These are phyloP conservation scores for Osedax fenrisi DNA, from an alignment of 2,888 invertebrate genomes.

Conservation along the genomic window DNA sequence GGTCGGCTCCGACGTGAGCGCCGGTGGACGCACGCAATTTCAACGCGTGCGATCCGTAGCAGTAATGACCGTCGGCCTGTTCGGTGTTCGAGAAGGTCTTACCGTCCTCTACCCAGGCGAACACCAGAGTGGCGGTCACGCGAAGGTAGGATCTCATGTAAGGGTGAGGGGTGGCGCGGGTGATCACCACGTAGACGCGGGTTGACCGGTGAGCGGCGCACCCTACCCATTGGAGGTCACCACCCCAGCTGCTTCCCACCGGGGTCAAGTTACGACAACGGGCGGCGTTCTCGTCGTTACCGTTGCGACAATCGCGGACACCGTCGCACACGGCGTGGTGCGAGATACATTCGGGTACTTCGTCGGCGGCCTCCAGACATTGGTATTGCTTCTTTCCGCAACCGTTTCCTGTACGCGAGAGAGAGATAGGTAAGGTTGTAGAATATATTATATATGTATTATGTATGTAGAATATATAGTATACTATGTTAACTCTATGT, in stretches of 20 bases:
- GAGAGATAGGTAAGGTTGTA: not conserved
- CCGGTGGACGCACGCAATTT: not conserved
- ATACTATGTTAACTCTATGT: too few species aligned
- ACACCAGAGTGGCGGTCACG: conserved; percentile 8
- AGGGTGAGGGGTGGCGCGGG: not conserved
- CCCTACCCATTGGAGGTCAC: conserved; percentile 7
- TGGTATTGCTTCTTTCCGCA: not conserved
- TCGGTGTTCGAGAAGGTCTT: conserved; percentile 1
- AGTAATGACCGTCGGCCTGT: conserved; percentile 11
- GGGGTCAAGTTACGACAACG: not conserved
- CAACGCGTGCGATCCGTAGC: conserved; percentile 2
- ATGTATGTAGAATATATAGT: too few species aligned
- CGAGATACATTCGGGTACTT: conserved; percentile 6
- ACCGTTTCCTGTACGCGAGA: conserved; percentile 7
- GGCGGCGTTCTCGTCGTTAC: not conserved
- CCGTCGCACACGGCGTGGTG: conserved; percentile 4
- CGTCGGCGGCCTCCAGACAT: not conserved
- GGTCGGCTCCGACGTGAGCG: conserved; percentile 7
- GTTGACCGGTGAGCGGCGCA: conserved; percentile 8
- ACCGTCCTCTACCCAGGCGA: conserved; percentile 17
- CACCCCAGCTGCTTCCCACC: conserved; percentile 9
- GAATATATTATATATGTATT: too few species aligned
- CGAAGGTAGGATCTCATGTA: not conserved
- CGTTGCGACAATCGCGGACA: not conserved
- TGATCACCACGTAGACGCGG: not conserved